Evolutionary conservation across 2,113 vertebrate genomes (phyloP).

Genomic region (Gallinago undulata): DNA sequence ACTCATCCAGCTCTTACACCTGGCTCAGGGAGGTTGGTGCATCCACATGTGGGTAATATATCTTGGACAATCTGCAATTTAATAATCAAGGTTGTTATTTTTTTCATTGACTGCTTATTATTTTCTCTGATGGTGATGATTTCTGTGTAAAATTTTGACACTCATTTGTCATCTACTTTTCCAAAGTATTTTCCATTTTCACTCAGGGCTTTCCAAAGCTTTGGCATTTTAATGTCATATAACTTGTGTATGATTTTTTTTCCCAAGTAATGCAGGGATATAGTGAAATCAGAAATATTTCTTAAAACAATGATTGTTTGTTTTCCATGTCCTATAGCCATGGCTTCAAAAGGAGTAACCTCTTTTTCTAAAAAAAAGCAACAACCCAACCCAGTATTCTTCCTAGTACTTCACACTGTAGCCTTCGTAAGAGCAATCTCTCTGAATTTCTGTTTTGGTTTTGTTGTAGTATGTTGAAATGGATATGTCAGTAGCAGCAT

Average conservation of each 20-base stretch:
- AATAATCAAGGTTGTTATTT: not conserved
- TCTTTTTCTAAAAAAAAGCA: not conserved
- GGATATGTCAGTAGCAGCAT: not conserved
- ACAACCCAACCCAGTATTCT: not conserved
- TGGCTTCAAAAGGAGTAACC: not conserved
- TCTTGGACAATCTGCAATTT: not conserved
- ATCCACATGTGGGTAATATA: not conserved
- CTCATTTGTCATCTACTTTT: not conserved
- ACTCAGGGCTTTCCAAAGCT: not conserved
- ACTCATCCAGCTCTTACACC: not conserved
- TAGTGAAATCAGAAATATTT: not conserved
- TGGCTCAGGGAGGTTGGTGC: not conserved
- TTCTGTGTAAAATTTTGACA: not conserved
- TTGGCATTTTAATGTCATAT: not conserved
- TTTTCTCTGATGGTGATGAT: not conserved
- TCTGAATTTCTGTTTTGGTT: not conserved
- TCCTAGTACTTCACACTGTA: not conserved
- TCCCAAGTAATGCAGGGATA: accelerated
- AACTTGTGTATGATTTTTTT: not conserved
- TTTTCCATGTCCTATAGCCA: not conserved
- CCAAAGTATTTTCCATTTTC: not conserved
- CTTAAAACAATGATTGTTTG: not conserved
- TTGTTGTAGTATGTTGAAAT: not conserved
- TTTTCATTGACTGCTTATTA: not conserved
- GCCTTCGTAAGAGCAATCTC: not conserved